These are phyloP conservation scores for Limnephilus marmoratus DNA, from an alignment of 2,888 invertebrate species.

Conservation along the genomic window DNA sequence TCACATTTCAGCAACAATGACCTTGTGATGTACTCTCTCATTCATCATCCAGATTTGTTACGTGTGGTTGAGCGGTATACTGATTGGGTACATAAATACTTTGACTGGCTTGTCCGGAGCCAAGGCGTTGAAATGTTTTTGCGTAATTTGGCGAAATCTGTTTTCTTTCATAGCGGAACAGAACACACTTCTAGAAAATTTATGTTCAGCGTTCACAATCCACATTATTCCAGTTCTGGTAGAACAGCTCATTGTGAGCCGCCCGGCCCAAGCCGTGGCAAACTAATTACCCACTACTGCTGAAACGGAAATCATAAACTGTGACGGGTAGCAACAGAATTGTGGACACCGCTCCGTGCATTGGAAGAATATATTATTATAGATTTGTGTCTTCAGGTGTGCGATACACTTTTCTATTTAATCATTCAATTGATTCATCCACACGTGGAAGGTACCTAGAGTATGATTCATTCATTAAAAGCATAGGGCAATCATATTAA, in stretches of 20 bases:
- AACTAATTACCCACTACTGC: neutral
- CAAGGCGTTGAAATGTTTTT: no score
- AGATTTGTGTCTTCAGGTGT: neutral
- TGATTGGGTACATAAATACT: no score
- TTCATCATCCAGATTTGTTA: no score
- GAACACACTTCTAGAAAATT: neutral
- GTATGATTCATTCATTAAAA: neutral
- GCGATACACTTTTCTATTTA: neutral
- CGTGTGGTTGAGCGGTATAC: no score
- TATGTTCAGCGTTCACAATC: neutral
- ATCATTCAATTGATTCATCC: neutral
- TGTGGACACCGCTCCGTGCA: neutral
- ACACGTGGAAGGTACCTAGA: neutral
- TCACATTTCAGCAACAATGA: no score
- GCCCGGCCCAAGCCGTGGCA: neutral
- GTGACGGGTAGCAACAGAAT: conserved; percentile 3
- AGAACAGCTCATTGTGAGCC: neutral
- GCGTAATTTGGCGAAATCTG: no score
- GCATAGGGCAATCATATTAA: no score
- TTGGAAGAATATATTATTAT: neutral
- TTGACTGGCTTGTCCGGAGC: no score
- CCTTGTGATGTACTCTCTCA: no score
- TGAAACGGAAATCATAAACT: conserved; percentile 19
- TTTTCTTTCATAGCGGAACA: no score
- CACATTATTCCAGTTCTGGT: neutral